These are phyloP conservation scores for Trissolcus japonicus DNA, from an alignment of 2,888 invertebrate genomes.

Conservation along the genomic window DNA sequence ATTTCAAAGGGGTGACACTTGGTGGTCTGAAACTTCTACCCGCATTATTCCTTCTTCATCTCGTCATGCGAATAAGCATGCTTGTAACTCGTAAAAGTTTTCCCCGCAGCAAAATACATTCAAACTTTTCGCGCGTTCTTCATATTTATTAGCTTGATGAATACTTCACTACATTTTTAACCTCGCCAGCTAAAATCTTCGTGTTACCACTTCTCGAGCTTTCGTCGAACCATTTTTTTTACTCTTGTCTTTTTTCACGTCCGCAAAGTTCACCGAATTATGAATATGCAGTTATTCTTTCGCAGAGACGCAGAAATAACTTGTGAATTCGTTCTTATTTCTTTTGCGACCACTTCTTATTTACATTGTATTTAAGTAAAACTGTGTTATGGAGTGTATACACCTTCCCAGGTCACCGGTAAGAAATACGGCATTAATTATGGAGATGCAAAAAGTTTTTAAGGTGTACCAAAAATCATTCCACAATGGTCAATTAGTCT, in stretches of 20 bases:
- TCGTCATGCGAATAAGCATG: slow-evolving; percentile 43
- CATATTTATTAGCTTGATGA: slow-evolving; percentile 58
- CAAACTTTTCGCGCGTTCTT: slow-evolving; percentile 51
- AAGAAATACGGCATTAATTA: slow-evolving; percentile 55
- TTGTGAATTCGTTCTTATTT: slow-evolving; percentile 49
- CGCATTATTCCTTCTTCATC: slow-evolving; percentile 51
- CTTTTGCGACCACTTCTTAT: slow-evolving; percentile 46
- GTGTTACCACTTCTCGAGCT: slow-evolving; percentile 44
- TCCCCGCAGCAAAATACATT: slow-evolving; percentile 43
- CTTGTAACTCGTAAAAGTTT: slow-evolving; percentile 45
- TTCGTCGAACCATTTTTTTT: slow-evolving; percentile 36
- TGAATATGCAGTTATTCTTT: slow-evolving; percentile 51
- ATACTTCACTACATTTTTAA: slow-evolving; percentile 51
- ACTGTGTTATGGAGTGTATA: slow-evolving; percentile 37
- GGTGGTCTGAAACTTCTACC: slow-evolving; percentile 43
- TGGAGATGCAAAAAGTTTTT: slow-evolving; percentile 45
- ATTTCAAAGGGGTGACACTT: slow-evolving; percentile 32
- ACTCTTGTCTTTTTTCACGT: background rate
- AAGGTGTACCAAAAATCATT: slow-evolving; percentile 41
- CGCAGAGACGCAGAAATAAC: slow-evolving; percentile 33
- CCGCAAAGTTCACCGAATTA: slow-evolving; percentile 27
- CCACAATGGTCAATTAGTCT: slow-evolving; percentile 49
- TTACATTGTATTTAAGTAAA: slow-evolving; percentile 48
- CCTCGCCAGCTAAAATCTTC: slow-evolving; percentile 46
- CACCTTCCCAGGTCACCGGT: slow-evolving; percentile 48